Evolutionary conservation across 2,113 vertebrate genomes (phyloP), one percentile per base, ranked within the genome.

Genomic region (Gasterosteus aculeatus): DNA sequence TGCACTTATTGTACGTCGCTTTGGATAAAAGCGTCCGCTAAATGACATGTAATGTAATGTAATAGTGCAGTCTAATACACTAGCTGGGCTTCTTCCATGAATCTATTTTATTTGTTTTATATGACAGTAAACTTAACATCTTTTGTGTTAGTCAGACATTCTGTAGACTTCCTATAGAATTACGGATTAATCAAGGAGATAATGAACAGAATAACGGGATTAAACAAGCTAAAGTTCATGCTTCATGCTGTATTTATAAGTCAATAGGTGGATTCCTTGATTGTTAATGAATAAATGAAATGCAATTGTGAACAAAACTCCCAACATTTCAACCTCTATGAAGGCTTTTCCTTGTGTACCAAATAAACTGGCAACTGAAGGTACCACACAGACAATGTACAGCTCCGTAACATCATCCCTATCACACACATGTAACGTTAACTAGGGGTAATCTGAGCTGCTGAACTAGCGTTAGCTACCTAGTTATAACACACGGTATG

Each of bases 401-500:
- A 18, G 5, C 59, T 22, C 10, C 16, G 57, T 58, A 8, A 47
- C 16, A 61, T 39, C 6, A 41, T 31, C 12, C 7, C 35, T 7
- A 41, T 47, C 51, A 1, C 3, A 18, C 51, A 3, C 5, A 18
- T 31, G 31, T 39, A 62, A 33, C 42, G 22, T 42, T 35, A 51
- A 16, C 3, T 2, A 38, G 7, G 6, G 18, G 29, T 42, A 47
- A 15, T 6, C 11, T 38, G 38, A 44, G 65, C 56, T 19, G 6
- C n/a, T 61, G 33, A 19, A 33, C 46, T 53, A 18, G 33, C 64
- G 57, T 49, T 29, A 71, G 33, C 16, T 39, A 15, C 26, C 22
- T 53, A 76, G 75, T 77, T 35, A 73, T 57, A 59, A 65, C 18
- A 71, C 82, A 73, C 49, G 68, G 3, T 44, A 7, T 38, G 42